Base-by-base conservation (phyloP, 2,888 invertebrate genomes). In the Apoda limacodes region DNA sequence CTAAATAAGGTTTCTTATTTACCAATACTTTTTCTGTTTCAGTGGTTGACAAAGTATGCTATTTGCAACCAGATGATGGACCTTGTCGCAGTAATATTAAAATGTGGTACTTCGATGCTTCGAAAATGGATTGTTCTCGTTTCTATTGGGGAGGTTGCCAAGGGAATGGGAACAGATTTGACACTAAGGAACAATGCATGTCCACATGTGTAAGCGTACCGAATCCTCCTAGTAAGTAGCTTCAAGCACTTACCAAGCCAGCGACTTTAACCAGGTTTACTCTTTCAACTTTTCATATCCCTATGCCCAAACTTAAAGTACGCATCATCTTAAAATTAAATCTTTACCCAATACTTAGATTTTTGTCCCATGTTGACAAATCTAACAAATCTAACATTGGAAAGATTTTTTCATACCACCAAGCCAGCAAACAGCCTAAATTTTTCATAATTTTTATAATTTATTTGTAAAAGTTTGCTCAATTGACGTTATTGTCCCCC, bases 111-210 rank as follows among this genome's bases (percentile, higher is more conserved):
- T 80, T 43, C 25, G 25, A 59, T 2, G 58, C 66, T 0, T 2
- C 5, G 0, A 5, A 0, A 0, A 24, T 22, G 10, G 46, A 45
- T 7, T 78, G 78, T 28, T 14, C 28, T 0, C 30, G 1, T 1
- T 80, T 80, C 32, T 0, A 5, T 0, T 80, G 78, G 78, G 78
- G 78, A 0, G 78, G 78, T 2, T 78, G 76, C 30, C 72, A 72
- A 32, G 78, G 78, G 1, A 78, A 78, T 23, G 78, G 78, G 0
- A 78, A 78, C 30, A 53, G 76, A 24, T 76, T 66, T 13, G 57
- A 61, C 4, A 46, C 50, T 0, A 2, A 10, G 0, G 9, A 15
- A 0, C 49, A 60, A 3, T 78, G 76, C 28, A 5, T 33, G 1
- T 28, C 32, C 0, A 36, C 20, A 1, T 78, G 76, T 33, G 30